These are phyloP conservation scores for Tapirus terrestris DNA, from an alignment of 2,113 vertebrate species.

Conservation along the genomic window DNA sequence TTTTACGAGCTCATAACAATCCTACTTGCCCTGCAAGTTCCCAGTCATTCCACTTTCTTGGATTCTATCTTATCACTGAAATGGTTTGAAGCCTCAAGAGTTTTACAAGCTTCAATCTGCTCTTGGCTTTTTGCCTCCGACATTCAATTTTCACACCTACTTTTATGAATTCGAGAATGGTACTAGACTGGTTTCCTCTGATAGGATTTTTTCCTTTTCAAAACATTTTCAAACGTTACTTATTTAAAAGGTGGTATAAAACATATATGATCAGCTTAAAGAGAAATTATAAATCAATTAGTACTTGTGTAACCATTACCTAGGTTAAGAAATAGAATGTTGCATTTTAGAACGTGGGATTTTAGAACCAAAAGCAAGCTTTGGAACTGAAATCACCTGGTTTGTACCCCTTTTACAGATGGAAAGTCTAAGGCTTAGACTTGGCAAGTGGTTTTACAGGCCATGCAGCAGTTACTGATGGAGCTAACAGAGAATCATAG, in stretches of 20 bases:
- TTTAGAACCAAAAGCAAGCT: not conserved
- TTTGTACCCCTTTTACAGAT: not conserved
- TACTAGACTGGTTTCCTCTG: slow-evolving; percentile 62
- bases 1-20: slow-evolving; percentile 45
- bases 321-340: slow-evolving; percentile 42
- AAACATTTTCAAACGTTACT: slow-evolving; percentile 60
- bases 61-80: not conserved
- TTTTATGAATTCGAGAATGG: slow-evolving; percentile 73
- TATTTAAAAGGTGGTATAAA: slow-evolving; percentile 65
- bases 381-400: not conserved
- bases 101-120: slow-evolving; percentile 66
- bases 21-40: slow-evolving; percentile 45
- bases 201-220: slow-evolving; percentile 41
- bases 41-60: slow-evolving; percentile 58
- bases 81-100: slow-evolving; percentile 70
- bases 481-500: not conserved
- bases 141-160: slow-evolving; percentile 66
- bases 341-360: not conserved
- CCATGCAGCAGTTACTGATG: not conserved
- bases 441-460: not conserved
- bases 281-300: slow-evolving; percentile 56
- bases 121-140: slow-evolving; percentile 52
- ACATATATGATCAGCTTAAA: slow-evolving; percentile 39
- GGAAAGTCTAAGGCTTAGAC: not conserved
- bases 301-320: not conserved